Conservation (phyloP, 2,888 invertebrate species). For the Drosophila stalkeri region DNA sequence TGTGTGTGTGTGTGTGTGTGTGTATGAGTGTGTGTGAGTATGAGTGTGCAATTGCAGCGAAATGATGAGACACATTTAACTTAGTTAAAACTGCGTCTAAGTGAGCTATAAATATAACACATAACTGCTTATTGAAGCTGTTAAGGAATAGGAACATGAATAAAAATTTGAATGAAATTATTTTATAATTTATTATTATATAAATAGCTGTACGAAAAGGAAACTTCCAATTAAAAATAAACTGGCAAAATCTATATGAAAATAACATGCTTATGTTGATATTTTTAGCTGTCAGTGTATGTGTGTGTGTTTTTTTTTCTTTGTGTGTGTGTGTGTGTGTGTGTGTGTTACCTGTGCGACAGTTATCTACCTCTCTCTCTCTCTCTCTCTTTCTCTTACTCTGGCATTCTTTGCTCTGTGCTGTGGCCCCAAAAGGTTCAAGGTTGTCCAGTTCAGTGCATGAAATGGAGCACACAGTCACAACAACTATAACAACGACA, state of each 20-base stretch:
- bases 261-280: slow-evolving; percentile 37
- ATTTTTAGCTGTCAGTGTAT: slow-evolving; percentile 46
- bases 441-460: slow-evolving; percentile 69
- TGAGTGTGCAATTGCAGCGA: slow-evolving; percentile 2
- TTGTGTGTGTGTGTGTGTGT: background rate
- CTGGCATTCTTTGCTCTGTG: slow-evolving; percentile 24
- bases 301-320: background rate
- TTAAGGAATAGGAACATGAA: no score
- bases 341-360: slow-evolving; percentile 37
- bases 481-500: slow-evolving; percentile 7
- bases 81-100: background rate
- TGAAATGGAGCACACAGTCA: slow-evolving; percentile 32
- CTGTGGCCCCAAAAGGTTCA: slow-evolving; percentile 71
- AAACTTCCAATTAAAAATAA: slow-evolving; percentile 24
- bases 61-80: background rate
- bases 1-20: background rate
- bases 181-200: background rate
- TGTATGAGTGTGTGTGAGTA: background rate
- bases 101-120: background rate
- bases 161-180: background rate
- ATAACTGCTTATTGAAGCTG: background rate
- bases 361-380: slow-evolving; percentile 2
- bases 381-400: background rate
- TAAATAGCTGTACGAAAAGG: background rate
- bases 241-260: slow-evolving; percentile 24